Base-by-base conservation (phyloP, 2,797 vertebrate genomes). In the Coranthus polyacanthus region DNA sequence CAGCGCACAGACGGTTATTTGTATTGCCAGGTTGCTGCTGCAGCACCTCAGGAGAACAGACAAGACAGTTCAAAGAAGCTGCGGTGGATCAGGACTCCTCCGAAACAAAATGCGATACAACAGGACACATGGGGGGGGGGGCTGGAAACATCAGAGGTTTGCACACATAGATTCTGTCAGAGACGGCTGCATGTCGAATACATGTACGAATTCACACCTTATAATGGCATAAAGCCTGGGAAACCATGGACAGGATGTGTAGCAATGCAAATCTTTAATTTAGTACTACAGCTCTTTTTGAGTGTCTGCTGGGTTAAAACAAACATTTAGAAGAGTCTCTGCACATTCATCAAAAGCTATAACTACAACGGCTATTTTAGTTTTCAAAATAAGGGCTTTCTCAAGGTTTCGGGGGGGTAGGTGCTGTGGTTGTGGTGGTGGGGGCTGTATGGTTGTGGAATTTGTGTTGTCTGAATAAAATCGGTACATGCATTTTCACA, bases 11-110 rank as follows among this genome's bases (percentile, higher is more conserved):
- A 86, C 82, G 67, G 55, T 90, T 88, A 89, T 90, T 89, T 89
- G 88, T 89, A 83, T 71, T 91, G 90, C 84, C 88, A 88, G 81
- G 83, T 77, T 87, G 79, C 85, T 82, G 81, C 87, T 72, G 86
- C 79, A 46, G 82, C 84, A 57, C 86, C 87, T 80, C 73, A 72
- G 12, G 37, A 72, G 62, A 80, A 79, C 61, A 85, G 68, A 85
- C 77, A 55, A 82, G 79, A 75, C 66, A 54, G 81, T 88, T 88
- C 81, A 88, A 84, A 89, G 81, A 66, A 59, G 71, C 68, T 7
- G 34, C 59, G 72, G 78, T 26, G 2, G 78, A 75, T 75, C 32
- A 49, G 72, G 80, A 78, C 66, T 75, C 79, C 69, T 68, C 72
- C 75, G 64, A 79, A 79, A 84, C 72, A 72, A 81, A 87, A 89